Percentiles rank a stretch among this genome's conserved stretches.
Conservation (phyloP, 1,140 invertebrate species). For the Drosophila melanica region DNA sequence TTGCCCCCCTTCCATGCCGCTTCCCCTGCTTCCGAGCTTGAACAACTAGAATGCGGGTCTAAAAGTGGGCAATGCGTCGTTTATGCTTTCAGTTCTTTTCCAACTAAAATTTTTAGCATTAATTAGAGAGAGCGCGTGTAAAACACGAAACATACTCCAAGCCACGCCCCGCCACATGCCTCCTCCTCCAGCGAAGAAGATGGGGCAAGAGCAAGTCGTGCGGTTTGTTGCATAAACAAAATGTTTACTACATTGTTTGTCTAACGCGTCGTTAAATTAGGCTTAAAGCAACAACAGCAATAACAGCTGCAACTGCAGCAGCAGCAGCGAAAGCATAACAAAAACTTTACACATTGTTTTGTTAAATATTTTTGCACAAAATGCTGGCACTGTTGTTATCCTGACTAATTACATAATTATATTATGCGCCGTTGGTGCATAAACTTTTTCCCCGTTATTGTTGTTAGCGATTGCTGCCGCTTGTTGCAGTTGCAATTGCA, state of each 20-base stretch:
- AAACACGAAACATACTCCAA: constrained; percentile 37
- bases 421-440: constrained; percentile 15
- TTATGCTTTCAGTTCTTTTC: constrained; percentile 54
- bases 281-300: constrained; percentile 64
- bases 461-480: neutral
- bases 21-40: neutral
- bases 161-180: neutral
- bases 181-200: constrained; percentile 13
- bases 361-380: constrained; percentile 69
- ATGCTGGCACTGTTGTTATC: constrained; percentile 43
- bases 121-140: constrained; percentile 72
- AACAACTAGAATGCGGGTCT: constrained; percentile 16
- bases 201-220: constrained; percentile 45
- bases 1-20: neutral
- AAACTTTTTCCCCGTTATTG: constrained; percentile 1
- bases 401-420: constrained; percentile 70
- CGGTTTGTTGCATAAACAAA: constrained; percentile 63
- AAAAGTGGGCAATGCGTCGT: constrained; percentile 52
- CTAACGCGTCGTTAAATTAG: constrained; percentile 70
- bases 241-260: constrained; percentile 73
- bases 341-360: constrained; percentile 57
- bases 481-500: neutral
- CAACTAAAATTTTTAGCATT: constrained; percentile 69
- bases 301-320: neutral
- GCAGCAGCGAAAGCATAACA: neutral